phyloP scores from a whole-genome alignment of 2,888 invertebrate genomes.

The Petrolisthes manimaculis region DNA sequence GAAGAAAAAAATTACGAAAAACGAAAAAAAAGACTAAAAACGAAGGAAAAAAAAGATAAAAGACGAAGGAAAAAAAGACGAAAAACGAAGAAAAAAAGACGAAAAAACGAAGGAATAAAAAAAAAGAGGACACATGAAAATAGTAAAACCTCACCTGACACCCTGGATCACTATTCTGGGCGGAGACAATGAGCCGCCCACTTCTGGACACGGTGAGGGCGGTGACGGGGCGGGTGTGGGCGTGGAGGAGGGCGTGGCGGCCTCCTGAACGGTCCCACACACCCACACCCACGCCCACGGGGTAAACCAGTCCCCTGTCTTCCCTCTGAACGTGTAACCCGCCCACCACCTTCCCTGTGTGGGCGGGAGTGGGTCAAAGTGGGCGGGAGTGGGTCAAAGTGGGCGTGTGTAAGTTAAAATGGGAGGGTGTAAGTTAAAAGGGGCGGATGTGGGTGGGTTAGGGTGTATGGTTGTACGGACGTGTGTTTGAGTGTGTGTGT shows the following conservation, averaged over 20 bases:
- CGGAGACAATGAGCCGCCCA: conserved; percentile 87
- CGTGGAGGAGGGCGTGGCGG: conserved; percentile 81
- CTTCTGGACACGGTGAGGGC: conserved; percentile 80
- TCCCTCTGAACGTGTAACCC: conserved; percentile 80
- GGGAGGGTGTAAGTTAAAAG: not conserved
- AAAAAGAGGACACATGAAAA: not conserved
- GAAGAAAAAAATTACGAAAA: not conserved
- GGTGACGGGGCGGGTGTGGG: conserved; percentile 84
- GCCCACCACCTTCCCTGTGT: conserved; percentile 63
- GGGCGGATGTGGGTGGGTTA: too few species aligned
- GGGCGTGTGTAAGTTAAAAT: not conserved
- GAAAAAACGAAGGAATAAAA: not conserved
- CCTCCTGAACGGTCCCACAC: conserved; percentile 75
- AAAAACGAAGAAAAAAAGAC: not conserved
- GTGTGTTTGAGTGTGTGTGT: too few species aligned
- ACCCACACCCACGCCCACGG: conserved; percentile 68
- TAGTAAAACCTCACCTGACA: conserved; percentile 76
- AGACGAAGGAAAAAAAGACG: not conserved
- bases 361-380: not conserved
- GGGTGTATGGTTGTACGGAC: too few species aligned
- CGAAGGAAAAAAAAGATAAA: not conserved
- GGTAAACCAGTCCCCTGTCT: conserved; percentile 74
- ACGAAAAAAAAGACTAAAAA: not conserved
- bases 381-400: not conserved
- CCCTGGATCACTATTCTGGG: conserved; percentile 91